Evolutionary conservation across 2,797 vertebrate genomes (phyloP).

Genomic region (Anolis apletophallus): DNA sequence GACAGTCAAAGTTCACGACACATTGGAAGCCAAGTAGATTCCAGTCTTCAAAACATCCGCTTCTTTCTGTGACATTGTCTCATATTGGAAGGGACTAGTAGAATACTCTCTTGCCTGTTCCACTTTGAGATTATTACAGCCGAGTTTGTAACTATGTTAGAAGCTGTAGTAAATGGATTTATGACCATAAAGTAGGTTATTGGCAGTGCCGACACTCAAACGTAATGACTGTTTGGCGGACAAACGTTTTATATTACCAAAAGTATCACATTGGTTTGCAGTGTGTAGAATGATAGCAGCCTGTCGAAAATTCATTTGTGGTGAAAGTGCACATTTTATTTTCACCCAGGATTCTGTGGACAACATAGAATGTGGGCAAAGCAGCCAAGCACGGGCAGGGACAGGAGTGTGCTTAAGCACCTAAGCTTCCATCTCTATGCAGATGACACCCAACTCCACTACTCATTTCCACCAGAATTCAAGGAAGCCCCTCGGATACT

Average conservation of each 20-base stretch:
- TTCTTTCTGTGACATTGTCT: conserved; percentile 28
- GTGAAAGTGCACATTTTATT: conserved; percentile 10
- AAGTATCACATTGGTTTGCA: conserved; percentile 56
- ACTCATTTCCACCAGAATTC: too few relatives aligned
- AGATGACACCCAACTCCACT: too few relatives aligned
- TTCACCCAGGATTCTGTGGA: not conserved
- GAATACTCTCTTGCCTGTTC: conserved; percentile 51
- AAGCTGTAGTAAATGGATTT: conserved; percentile 50
- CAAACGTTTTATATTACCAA: conserved; percentile 54
- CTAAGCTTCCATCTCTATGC: too few relatives aligned
- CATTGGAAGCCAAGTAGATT: not conserved
- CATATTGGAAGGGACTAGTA: conserved; percentile 19
- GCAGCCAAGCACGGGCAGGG: not conserved
- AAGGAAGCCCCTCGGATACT: too few relatives aligned
- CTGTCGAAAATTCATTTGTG: conserved; percentile 40
- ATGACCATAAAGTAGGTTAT: conserved; percentile 51
- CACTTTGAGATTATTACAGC: conserved; percentile 16
- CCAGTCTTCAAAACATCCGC: not conserved
- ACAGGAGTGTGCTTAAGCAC: not conserved
- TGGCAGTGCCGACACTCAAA: conserved; percentile 51
- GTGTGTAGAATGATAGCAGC: conserved; percentile 47
- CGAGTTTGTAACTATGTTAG: conserved; percentile 33
- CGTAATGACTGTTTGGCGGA: conserved; percentile 53
- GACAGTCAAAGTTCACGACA: not conserved
- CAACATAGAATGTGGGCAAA: not conserved